phyloP scores from a whole-genome alignment of 2,113 vertebrate genomes.

The Colossoma macropomum region DNA sequence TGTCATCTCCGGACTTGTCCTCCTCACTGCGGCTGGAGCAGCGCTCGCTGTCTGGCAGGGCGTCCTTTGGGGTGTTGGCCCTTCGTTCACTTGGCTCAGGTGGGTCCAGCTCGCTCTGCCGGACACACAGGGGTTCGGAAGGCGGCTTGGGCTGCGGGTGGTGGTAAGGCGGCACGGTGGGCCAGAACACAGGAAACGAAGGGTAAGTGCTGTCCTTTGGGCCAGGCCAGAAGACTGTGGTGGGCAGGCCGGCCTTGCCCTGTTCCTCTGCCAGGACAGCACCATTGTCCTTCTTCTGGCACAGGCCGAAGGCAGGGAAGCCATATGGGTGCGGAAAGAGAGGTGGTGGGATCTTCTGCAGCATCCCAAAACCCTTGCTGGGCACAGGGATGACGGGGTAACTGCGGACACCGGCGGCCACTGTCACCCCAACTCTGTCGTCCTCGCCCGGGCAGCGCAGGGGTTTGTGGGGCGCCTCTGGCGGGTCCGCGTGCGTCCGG shows the following conservation, averaged over 20 bases:
- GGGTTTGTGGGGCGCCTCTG: slow-evolving; percentile 79
- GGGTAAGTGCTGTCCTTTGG: slow-evolving; percentile 86
- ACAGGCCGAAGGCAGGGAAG: slow-evolving; percentile 91
- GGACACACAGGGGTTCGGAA: slow-evolving; percentile 79
- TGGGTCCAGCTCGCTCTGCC: slow-evolving; percentile 73
- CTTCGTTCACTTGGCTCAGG: slow-evolving; percentile 79
- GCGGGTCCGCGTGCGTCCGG: slow-evolving; percentile 60
- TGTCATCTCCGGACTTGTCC: slow-evolving; percentile 84
- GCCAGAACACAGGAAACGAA: slow-evolving; percentile 94
- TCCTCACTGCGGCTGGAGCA: slow-evolving; percentile 85
- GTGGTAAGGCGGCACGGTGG: slow-evolving; percentile 86
- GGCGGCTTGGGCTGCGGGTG: slow-evolving; percentile 82
- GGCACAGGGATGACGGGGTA: slow-evolving; percentile 96
- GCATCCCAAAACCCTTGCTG: slow-evolving; percentile 93
- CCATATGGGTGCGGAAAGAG: slow-evolving; percentile 94
- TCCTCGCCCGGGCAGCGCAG: slow-evolving; percentile 76
- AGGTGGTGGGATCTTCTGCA: slow-evolving; percentile 91
- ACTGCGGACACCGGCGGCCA: slow-evolving; percentile 81
- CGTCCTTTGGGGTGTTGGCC: slow-evolving; percentile 83
- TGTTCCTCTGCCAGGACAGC: slow-evolving; percentile 71
- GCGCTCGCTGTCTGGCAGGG: slow-evolving; percentile 77
- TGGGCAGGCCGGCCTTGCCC: slow-evolving; percentile 72
- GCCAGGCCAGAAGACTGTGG: slow-evolving; percentile 78
- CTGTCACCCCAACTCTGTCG: slow-evolving; percentile 69
- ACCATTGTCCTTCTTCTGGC: slow-evolving; percentile 89